phyloP scores from a whole-genome alignment of 2,888 invertebrate species.

The Drosophila macrospina region DNA sequence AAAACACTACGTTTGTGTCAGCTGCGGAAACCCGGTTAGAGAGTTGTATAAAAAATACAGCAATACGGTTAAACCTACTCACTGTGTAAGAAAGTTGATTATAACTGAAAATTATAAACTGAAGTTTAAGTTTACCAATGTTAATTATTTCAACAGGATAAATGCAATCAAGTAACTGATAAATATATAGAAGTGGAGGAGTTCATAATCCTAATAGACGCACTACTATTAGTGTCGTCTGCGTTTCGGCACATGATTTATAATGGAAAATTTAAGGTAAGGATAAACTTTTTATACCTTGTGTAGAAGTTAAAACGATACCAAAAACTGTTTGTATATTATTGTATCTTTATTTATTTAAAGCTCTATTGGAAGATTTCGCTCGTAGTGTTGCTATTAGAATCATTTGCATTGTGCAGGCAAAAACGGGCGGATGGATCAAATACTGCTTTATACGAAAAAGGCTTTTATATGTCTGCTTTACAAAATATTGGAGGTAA shows the following conservation, averaged over 20 bases:
- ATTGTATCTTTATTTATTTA: constrained; percentile 47
- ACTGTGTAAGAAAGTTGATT: constrained; percentile 88
- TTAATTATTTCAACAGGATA: constrained; percentile 87
- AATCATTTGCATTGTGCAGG: constrained; percentile 91
- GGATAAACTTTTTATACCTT: neutral
- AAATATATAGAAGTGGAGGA: constrained; percentile 96
- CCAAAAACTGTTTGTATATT: no score
- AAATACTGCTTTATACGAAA: constrained; percentile 87
- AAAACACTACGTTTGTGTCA: constrained; percentile 87
- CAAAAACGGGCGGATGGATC: constrained; percentile 70
- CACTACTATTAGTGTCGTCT: constrained; percentile 91
- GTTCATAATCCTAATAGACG: constrained; percentile 94
- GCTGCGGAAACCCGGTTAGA: constrained; percentile 88
- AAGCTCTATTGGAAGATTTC: constrained; percentile 92
- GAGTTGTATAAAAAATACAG: constrained; percentile 90
- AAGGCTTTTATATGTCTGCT: constrained; percentile 87
- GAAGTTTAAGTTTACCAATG: neutral
- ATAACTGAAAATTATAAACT: neutral
- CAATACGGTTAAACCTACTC: constrained; percentile 89
- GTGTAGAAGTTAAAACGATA: no score
- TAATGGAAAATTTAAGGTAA: constrained; percentile 92
- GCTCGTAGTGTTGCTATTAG: constrained; percentile 91
- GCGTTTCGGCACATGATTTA: constrained; percentile 94
- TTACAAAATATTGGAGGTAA: constrained; percentile 85
- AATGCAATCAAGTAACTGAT: constrained; percentile 92